These are phyloP conservation scores for Zapornia atra DNA, from an alignment of 2,113 vertebrate genomes.

Conservation along the genomic window DNA sequence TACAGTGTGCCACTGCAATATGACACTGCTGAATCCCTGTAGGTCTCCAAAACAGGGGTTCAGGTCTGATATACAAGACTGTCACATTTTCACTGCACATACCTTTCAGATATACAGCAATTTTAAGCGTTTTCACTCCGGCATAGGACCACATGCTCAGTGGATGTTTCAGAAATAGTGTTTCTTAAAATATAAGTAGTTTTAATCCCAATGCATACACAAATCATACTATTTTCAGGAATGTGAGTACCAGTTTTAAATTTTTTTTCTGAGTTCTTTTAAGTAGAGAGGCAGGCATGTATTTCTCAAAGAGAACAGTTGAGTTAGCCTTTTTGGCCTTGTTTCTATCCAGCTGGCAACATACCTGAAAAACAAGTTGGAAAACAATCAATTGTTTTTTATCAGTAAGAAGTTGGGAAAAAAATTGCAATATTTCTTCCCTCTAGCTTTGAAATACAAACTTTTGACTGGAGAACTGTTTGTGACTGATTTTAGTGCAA, in stretches of 20 bases:
- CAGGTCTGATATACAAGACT: background rate
- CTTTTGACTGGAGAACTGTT: background rate
- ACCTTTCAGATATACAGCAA: background rate
- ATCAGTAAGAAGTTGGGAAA: background rate
- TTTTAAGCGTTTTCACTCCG: background rate
- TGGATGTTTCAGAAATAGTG: background rate
- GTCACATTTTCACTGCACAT: background rate
- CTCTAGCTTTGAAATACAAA: background rate
- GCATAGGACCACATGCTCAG: background rate
- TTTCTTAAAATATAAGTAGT: background rate
- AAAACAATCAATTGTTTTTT: background rate
- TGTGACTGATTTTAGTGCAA: background rate
- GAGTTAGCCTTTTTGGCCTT: slow-evolving; percentile 71
- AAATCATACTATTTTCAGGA: slow-evolving; percentile 82
- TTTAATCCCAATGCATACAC: slow-evolving; percentile 30
- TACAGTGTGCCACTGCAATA: background rate
- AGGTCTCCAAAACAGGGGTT: background rate
- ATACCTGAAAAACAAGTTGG: slow-evolving; percentile 56
- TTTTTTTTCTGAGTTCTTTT: slow-evolving; percentile 63
- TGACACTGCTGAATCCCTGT: background rate
- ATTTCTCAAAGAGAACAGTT: slow-evolving; percentile 74
- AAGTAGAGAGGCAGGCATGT: slow-evolving; percentile 51
- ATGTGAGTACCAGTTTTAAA: slow-evolving; percentile 72
- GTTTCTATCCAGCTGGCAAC: slow-evolving; percentile 75
- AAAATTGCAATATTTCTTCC: background rate